Evolutionary conservation across 1,140 invertebrate genomes (phyloP), one percentile per base, ranked within the genome.

Genomic region (Watersipora subatra): DNA sequence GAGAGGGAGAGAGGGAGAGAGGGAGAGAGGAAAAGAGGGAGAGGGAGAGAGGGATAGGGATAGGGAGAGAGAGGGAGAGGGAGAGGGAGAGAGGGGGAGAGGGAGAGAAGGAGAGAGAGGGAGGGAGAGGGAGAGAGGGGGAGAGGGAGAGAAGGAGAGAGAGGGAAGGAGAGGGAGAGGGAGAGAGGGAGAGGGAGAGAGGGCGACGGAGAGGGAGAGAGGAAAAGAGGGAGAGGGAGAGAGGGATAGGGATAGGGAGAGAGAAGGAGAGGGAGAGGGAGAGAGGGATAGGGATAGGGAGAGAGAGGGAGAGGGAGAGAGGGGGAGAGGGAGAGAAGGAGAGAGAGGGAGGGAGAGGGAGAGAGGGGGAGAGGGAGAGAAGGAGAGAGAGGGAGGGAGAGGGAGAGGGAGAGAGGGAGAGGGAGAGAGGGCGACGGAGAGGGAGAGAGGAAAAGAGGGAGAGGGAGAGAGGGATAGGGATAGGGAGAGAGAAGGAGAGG

Each of bases 61-160:
- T 34, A 57, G 63, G 27, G 63, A 57, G 46, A 1, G 63, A 64
- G 63, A 57, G 34, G 58, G 63, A 64, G 46, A 57, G 46, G 58
- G 63, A 57, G 46, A 64, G 34, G 58, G 1, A 64, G 46, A 64
- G 46, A 64, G 55, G 28, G 22, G 34, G 63, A 64, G 24, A 57
- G 0, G 26, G 22, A 64, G 55, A 57, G 46, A 24, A 25, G 28
- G 2, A 1, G 46, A 28, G 26, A 58, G 55, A 57, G 46, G n/a
- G 20, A 7, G 29, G 56, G 1, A 1, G 17, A 57, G 29, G 56
- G 62, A 64, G 7, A 29, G 62, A 64, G 24, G 56, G 24, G 24
- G 19, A 28, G 28, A 64, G 28, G 27, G 30, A 29, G 34, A 55
- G 28, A 24, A 24, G 17, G 25, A 55, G 28, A 64, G 22, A 58